Evolutionary conservation across 2,888 invertebrate species (phyloP).

Genomic region (Notodonta ziczac): DNA sequence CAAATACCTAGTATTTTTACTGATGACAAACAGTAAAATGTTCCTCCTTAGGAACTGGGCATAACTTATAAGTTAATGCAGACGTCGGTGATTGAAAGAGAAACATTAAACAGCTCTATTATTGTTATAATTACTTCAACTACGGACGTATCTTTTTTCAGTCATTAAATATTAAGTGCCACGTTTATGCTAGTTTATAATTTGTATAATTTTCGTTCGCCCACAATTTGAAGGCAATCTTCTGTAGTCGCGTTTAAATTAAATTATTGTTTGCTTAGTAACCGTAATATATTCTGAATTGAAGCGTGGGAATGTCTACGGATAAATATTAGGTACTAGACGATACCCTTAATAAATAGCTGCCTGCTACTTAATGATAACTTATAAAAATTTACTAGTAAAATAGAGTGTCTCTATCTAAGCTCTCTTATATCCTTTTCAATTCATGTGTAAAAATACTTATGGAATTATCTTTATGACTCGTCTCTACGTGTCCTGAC

Average conservation of each 20-base stretch:
- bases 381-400: no score
- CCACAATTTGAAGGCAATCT: constrained; percentile 34
- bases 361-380: no score
- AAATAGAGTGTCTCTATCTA: no score
- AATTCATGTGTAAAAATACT: no score
- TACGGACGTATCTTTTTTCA: constrained; percentile 47
- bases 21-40: no score
- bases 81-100: constrained; percentile 55
- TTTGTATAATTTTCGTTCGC: constrained; percentile 50
- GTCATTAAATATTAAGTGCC: constrained; percentile 51
- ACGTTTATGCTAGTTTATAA: constrained; percentile 44
- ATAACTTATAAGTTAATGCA: neutral
- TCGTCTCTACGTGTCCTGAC: no score
- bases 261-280: constrained; percentile 38
- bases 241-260: constrained; percentile 25
- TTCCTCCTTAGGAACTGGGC: neutral
- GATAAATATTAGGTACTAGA: constrained; percentile 6
- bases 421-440: no score
- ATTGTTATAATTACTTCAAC: constrained; percentile 70
- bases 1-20: no score
- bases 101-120: constrained; percentile 67
- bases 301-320: constrained; percentile 31
- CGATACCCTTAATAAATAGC: no score
- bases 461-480: no score
- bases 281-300: constrained; percentile 19